Conservation (phyloP, 2,113 vertebrate species). For the Serilophus lunatus region DNA sequence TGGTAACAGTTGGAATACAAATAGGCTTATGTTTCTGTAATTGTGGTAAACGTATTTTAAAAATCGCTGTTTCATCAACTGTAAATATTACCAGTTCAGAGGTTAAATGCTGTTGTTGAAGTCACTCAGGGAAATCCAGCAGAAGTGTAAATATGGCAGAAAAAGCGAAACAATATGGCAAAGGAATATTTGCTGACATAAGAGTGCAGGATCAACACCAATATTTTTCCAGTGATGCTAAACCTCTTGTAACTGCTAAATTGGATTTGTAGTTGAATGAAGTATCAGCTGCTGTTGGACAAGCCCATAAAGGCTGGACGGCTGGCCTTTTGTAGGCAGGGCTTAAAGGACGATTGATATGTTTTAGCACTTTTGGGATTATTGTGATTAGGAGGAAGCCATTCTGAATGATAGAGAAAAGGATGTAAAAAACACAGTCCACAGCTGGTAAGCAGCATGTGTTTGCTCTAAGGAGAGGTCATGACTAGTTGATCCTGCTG, state of each 20-base stretch:
- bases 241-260: slow-evolving; percentile 84
- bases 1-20: not conserved
- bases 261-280: slow-evolving; percentile 91
- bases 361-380: slow-evolving; percentile 84
- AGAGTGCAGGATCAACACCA: slow-evolving; percentile 74
- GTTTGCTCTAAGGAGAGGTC: slow-evolving; percentile 77
- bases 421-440: slow-evolving; percentile 75
- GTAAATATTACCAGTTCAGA: slow-evolving; percentile 51
- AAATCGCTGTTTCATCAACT: slow-evolving; percentile 22
- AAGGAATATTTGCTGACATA: slow-evolving; percentile 73
- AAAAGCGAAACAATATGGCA: slow-evolving; percentile 65
- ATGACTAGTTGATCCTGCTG: slow-evolving; percentile 81
- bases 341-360: slow-evolving; percentile 88
- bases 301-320: slow-evolving; percentile 81
- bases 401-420: slow-evolving; percentile 78
- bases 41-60: slow-evolving; percentile 26
- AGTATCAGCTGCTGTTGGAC: slow-evolving; percentile 85
- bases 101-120: slow-evolving; percentile 56
- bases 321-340: slow-evolving; percentile 82
- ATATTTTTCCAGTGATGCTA: slow-evolving; percentile 80
- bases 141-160: slow-evolving; percentile 62
- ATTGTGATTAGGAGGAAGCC: slow-evolving; percentile 88
- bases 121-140: slow-evolving; percentile 34
- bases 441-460: slow-evolving; percentile 84
- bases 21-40: slow-evolving; percentile 32